Evolutionary conservation across 2,113 vertebrate genomes (phyloP).

Genomic region (Xiphophorus maculatus): DNA sequence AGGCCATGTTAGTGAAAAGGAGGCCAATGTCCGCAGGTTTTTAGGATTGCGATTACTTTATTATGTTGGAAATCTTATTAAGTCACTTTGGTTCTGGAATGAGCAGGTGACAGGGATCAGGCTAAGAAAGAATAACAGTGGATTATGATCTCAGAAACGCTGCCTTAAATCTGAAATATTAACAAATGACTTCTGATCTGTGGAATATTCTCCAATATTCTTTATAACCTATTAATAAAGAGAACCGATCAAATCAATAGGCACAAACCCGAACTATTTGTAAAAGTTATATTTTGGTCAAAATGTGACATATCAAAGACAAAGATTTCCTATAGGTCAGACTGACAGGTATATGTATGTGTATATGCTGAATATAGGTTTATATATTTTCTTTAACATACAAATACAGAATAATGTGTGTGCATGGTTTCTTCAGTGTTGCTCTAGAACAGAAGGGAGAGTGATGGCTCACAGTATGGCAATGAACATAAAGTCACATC

Average conservation of each 20-base stretch:
- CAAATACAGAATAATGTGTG: slow-evolving; percentile 66
- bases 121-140: slow-evolving; percentile 24
- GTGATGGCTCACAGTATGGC: slow-evolving; percentile 41
- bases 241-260: slow-evolving; percentile 47
- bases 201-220: slow-evolving; percentile 2
- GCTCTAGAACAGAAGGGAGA: slow-evolving; percentile 29
- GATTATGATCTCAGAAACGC: background rate
- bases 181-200: slow-evolving; percentile 14
- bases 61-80: background rate
- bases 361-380: slow-evolving; percentile 6
- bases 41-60: slow-evolving; percentile 15
- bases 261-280: slow-evolving; percentile 64
- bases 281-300: slow-evolving; percentile 45
- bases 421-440: slow-evolving; percentile 30
- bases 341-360: slow-evolving; percentile 30
- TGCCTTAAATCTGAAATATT: slow-evolving; percentile 15
- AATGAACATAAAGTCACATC: slow-evolving; percentile 10
- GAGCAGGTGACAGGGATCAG: slow-evolving; percentile 31
- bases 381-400: slow-evolving; percentile 47
- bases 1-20: slow-evolving; percentile 46
- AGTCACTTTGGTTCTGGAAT: slow-evolving; percentile 17
- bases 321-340: slow-evolving; percentile 34
- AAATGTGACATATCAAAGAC: slow-evolving; percentile 47
- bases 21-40: slow-evolving; percentile 22
- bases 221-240: slow-evolving; percentile 18